A percentile compares a stretch with the other conserved stretches of the same genome.
Conservation (phyloP, 2,797 vertebrate species). For the Enteromius radiatus region DNA sequence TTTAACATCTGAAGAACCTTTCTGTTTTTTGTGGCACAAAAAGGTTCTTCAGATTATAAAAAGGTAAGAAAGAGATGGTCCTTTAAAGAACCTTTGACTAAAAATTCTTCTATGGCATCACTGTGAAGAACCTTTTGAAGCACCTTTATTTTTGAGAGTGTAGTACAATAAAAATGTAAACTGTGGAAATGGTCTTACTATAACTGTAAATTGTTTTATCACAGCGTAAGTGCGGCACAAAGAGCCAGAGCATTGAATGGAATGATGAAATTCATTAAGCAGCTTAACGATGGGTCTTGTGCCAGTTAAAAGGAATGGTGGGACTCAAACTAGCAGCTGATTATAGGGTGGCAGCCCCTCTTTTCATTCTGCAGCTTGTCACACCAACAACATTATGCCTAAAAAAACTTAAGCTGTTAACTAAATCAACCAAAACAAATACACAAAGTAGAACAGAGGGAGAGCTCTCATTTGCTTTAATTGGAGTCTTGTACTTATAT, state of each 20-base stretch:
- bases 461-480: constrained; percentile 35
- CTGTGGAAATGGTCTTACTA: constrained; percentile 3
- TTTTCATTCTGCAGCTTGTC: constrained; percentile 49
- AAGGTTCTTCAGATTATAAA: too few species aligned
- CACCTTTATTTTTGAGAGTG: too few species aligned
- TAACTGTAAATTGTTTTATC: constrained; percentile 46
- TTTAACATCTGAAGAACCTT: too few species aligned
- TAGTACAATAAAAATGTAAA: constrained; percentile 15
- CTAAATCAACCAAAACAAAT: constrained; percentile 54
- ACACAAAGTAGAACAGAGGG: constrained; percentile 52
- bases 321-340: constrained; percentile 52
- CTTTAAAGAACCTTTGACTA: too few species aligned
- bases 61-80: too few species aligned
- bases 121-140: too few species aligned
- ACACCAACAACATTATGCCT: constrained; percentile 47
- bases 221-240: constrained; percentile 13
- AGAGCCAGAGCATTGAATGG: constrained; percentile 30
- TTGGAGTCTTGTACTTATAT: constrained; percentile 9
- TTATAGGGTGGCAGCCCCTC: constrained; percentile 48
- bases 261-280: constrained; percentile 56
- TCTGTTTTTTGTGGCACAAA: too few species aligned
- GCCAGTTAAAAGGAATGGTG: constrained; percentile 54
- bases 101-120: too few species aligned
- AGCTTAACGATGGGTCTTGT: constrained; percentile 57
- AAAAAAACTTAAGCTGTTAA: constrained; percentile 52